These are phyloP conservation scores for Plagodis dolabraria DNA, from an alignment of 2,888 invertebrate species.

Conservation along the genomic window DNA sequence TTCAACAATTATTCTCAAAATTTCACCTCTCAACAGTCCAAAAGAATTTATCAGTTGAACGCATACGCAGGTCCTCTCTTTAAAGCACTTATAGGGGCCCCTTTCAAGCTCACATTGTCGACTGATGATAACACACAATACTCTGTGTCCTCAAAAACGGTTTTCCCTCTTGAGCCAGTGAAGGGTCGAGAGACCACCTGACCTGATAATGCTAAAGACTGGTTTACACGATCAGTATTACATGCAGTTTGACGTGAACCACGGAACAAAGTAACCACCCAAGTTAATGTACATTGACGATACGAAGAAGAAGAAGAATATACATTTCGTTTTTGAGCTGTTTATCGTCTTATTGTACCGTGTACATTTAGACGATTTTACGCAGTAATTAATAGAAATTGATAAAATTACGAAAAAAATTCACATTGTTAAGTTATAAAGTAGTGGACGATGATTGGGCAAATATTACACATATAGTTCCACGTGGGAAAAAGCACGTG, in stretches of 20 bases:
- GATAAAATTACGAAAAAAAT: no score
- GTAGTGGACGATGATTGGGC: no score
- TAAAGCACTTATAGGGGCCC: constrained; percentile 34
- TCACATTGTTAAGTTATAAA: no score
- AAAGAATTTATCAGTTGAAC: constrained; percentile 32
- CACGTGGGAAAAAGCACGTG: constrained; percentile 20
- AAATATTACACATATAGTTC: background rate
- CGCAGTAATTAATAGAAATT: no score
- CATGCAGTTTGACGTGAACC: background rate
- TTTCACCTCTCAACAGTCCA: constrained; percentile 14
- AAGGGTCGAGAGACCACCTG: constrained; percentile 56
- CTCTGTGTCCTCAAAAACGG: constrained; percentile 41
- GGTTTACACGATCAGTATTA: constrained; percentile 23
- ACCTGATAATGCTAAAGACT: constrained; percentile 45
- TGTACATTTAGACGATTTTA: no score
- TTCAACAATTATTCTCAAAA: constrained; percentile 11
- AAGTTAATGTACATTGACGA: no score
- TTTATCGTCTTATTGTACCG: no score
- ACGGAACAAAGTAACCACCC: no score
- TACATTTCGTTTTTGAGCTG: no score
- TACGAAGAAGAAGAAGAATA: no score
- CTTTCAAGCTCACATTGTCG: constrained; percentile 32
- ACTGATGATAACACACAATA: constrained; percentile 35
- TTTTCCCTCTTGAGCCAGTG: constrained; percentile 53
- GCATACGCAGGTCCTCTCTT: constrained; percentile 32